Percentiles rank a stretch among this genome's conserved stretches.
These are phyloP conservation scores for Bufo gargarizans DNA, from an alignment of 2,113 vertebrate genomes.

Conservation along the genomic window DNA sequence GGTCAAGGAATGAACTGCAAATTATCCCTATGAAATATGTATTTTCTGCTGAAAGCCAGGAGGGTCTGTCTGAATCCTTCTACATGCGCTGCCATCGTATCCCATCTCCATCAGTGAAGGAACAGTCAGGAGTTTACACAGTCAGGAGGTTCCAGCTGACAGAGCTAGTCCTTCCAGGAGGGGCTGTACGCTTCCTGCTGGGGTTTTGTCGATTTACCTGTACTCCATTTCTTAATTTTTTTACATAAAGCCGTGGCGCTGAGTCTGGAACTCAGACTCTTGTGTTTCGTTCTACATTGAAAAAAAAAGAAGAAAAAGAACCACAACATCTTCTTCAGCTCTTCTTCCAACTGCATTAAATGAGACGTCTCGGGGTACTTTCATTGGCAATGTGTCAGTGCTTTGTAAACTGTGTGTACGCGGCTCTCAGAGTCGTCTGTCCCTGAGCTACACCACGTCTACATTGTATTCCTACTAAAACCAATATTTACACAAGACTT, in stretches of 20 bases:
- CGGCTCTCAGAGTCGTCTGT: background rate
- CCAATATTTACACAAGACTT: constrained; percentile 33
- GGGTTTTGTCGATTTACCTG: constrained; percentile 2
- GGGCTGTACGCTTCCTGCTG: background rate
- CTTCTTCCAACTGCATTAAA: background rate
- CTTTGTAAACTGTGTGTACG: background rate
- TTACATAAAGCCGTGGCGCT: background rate
- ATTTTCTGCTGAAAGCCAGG: background rate
- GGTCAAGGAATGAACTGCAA: background rate
- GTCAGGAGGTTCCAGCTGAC: background rate
- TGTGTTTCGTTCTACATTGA: background rate
- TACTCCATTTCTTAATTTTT: background rate
- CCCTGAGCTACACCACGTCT: background rate
- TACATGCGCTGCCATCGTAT: background rate
- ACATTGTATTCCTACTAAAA: background rate
- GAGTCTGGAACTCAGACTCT: constrained; percentile 8
- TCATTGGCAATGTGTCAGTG: background rate
- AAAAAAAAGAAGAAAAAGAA: background rate
- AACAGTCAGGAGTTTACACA: background rate
- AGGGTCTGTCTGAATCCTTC: background rate
- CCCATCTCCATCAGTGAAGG: background rate
- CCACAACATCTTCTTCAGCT: constrained; percentile 9
- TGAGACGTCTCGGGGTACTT: constrained; percentile 30
- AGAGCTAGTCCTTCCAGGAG: background rate
- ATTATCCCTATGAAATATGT: background rate